Percentiles rank a stretch among this genome's conserved stretches.
Evolutionary conservation across 2,888 invertebrate genomes (phyloP).

Genomic region (Stegana nigrithorax): DNA sequence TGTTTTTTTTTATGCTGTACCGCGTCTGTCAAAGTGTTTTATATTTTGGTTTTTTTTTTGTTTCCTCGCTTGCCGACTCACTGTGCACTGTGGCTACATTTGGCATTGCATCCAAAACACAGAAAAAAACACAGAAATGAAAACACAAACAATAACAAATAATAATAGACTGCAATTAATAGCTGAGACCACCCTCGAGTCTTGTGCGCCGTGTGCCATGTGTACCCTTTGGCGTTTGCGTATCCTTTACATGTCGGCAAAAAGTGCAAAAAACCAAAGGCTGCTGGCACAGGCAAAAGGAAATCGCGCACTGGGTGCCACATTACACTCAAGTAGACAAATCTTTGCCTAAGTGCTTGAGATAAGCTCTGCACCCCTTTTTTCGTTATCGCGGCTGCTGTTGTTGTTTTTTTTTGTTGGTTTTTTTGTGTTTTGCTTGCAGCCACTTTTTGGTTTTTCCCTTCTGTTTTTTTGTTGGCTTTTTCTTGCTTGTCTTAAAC

Average conservation of each 20-base stretch:
- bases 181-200: conserved; percentile 32
- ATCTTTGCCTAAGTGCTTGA: background rate
- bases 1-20: background rate
- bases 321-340: background rate
- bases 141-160: conserved; percentile 42
- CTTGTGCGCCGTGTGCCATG: background rate
- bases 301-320: too few species aligned
- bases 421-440: background rate
- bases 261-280: too few species aligned
- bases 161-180: conserved; percentile 41
- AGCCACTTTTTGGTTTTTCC: background rate
- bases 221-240: background rate
- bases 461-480: background rate
- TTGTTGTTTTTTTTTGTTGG: conserved; percentile 7
- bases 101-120: conserved; percentile 20
- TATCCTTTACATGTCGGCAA: background rate
- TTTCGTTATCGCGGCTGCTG: background rate
- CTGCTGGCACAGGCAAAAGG: too few species aligned
- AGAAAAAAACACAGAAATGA: conserved; percentile 25
- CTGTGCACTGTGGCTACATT: conserved; percentile 46
- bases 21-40: conserved; percentile 25
- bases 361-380: background rate
- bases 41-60: conserved; percentile 12
- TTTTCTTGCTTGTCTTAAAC: conserved; percentile 7
- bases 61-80: conserved; percentile 24